Evolutionary conservation across 2,888 invertebrate species (phyloP).

Genomic region (Oligia latruncula): DNA sequence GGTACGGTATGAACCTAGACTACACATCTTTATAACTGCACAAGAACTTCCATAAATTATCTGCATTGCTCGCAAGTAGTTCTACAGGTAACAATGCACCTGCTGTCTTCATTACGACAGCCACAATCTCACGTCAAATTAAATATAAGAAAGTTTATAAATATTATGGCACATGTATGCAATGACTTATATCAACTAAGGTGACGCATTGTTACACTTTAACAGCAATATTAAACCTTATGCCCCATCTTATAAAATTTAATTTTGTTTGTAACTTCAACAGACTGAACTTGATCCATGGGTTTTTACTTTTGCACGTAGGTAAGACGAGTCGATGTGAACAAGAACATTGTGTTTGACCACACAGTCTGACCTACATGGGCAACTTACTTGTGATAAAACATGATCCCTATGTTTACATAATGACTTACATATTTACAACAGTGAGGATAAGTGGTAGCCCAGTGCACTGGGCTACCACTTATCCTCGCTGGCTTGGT

Average conservation of each 20-base stretch:
- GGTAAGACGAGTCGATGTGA: conserved; percentile 41
- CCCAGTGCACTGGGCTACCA: no score
- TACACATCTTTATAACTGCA: not conserved
- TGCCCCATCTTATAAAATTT: accelerated
- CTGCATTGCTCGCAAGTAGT: not conserved
- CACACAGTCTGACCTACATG: conserved; percentile 30
- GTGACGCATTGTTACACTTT: conserved; percentile 35
- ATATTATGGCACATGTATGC: conserved; percentile 37
- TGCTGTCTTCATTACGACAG: not conserved
- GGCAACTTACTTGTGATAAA: not conserved
- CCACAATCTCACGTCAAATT: conserved; percentile 3
- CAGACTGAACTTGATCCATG: conserved; percentile 28
- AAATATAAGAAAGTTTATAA: conserved; percentile 52
- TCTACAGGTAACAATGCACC: conserved; percentile 12
- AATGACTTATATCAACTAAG: conserved; percentile 28
- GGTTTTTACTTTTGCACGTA: not conserved
- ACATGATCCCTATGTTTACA: not conserved
- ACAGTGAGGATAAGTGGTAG: no score
- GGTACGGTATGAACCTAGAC: not conserved
- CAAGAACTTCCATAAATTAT: not conserved
- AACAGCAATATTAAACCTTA: conserved; percentile 6
- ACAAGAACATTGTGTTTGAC: conserved; percentile 1
- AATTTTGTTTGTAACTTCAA: not conserved
- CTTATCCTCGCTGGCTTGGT: no score
- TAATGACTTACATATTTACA: no score